Conservation (phyloP, 92 coral and sea anemone species). For the Phenganax subtilis region DNA sequence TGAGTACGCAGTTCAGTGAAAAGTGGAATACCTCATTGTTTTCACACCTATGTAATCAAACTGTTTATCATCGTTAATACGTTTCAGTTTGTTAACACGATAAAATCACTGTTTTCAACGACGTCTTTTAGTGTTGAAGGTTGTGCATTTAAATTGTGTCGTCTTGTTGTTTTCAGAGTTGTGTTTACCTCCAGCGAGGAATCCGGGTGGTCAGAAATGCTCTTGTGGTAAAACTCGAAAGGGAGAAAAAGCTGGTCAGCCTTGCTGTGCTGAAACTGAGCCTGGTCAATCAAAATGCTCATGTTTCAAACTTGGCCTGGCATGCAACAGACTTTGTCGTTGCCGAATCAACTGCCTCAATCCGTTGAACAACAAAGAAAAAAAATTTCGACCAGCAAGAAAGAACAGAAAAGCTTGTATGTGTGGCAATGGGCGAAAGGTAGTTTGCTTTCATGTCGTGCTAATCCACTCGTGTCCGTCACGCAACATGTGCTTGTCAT, state of each 20-base stretch:
- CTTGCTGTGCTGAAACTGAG: slow-evolving; percentile 12
- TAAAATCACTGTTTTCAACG: too few relatives aligned
- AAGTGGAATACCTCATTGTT: too few relatives aligned
- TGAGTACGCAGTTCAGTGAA: too few relatives aligned
- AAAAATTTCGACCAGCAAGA: slow-evolving; percentile 13
- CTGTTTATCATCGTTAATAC: too few relatives aligned
- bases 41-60: too few relatives aligned
- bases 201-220: neutral
- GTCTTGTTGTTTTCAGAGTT: neutral
- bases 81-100: too few relatives aligned
- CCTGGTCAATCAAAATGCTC: slow-evolving; percentile 18
- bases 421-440: slow-evolving; percentile 42
- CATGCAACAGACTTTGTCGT: slow-evolving; percentile 35
- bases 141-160: neutral
- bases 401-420: slow-evolving; percentile 34
- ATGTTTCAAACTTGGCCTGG: slow-evolving; percentile 27
- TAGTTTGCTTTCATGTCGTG: neutral
- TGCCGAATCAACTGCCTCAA: slow-evolving; percentile 19
- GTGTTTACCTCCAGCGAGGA: neutral
- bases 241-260: slow-evolving; percentile 1
- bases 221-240: slow-evolving; percentile 25
- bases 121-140: neutral
- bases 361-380: slow-evolving; percentile 6
- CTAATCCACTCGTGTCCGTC: too few relatives aligned
- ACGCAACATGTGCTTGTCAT: neutral